A percentile compares a stretch with the other conserved stretches of the same genome.
Evolutionary conservation across 1,140 invertebrate species (phyloP).

Genomic region (Drosophila willistoni): DNA sequence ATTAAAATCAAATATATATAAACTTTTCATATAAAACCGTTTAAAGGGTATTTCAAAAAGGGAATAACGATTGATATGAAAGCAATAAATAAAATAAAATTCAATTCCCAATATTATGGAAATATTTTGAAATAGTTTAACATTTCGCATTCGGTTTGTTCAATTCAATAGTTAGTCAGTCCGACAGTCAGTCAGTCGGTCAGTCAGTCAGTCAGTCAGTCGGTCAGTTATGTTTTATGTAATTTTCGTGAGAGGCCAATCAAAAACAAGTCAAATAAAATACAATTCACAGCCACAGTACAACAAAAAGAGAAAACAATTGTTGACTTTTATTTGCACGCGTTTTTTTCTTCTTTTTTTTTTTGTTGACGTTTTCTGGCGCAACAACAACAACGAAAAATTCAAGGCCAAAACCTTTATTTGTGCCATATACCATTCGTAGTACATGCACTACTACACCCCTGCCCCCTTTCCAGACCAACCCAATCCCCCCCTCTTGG

Average conservation of each 20-base stretch:
- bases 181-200: neutral
- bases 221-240: conserved; percentile 9
- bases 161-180: neutral
- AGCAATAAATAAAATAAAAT: conserved; percentile 8
- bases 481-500: too few species aligned
- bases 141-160: conserved; percentile 2
- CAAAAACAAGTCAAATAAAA: conserved; percentile 10
- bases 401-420: conserved; percentile 12
- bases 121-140: conserved; percentile 9
- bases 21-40: too few species aligned
- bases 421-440: neutral
- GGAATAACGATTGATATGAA: neutral
- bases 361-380: neutral
- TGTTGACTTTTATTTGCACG: conserved; percentile 12
- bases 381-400: neutral
- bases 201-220: neutral
- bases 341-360: neutral
- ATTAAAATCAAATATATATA: too few species aligned
- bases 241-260: conserved; percentile 13
- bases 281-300: conserved; percentile 1
- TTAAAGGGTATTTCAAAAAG: neutral
- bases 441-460: neutral
- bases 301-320: conserved; percentile 5
- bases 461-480: too few species aligned
- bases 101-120: conserved; percentile 12